These are phyloP conservation scores for Actinia tenebrosa DNA, from an alignment of 64 coral and sea anemone genomes.

Conservation along the genomic window DNA sequence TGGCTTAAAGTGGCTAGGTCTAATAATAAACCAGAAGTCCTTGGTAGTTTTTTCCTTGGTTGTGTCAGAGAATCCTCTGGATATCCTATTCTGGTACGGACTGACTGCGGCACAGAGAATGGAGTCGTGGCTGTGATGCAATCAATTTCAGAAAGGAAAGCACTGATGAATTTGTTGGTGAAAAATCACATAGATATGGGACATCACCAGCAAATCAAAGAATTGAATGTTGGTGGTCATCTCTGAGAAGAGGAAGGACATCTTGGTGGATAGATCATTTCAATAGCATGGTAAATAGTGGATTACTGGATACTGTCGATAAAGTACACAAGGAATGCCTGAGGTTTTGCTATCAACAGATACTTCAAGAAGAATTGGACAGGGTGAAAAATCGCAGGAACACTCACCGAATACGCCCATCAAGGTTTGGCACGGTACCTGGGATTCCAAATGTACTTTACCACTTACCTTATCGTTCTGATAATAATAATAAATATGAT, in stretches of 20 bases:
- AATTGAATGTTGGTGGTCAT: conserved; percentile 76
- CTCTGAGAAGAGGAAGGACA: conserved; percentile 57
- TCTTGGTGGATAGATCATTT: conserved; percentile 57
- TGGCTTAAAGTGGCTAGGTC: conserved; percentile 76
- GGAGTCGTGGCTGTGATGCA: conserved; percentile 73
- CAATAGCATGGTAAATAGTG: conserved; percentile 37
- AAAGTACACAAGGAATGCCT: conserved; percentile 33
- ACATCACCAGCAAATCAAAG: conserved; percentile 66
- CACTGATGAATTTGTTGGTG: conserved; percentile 5
- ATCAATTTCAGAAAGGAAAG: not conserved
- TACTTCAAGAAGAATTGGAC: conserved; percentile 12
- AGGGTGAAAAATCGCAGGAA: conserved; percentile 22
- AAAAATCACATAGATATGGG: conserved; percentile 75
- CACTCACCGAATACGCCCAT: conserved; percentile 5
- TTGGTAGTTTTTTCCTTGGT: conserved; percentile 64
- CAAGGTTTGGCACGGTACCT: conserved; percentile 10
- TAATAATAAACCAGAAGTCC: conserved; percentile 68
- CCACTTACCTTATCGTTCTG: conserved; percentile 24
- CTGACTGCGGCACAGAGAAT: conserved; percentile 69
- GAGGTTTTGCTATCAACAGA: conserved; percentile 30
- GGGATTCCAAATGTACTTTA: conserved; percentile 24
- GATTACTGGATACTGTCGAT: conserved; percentile 37
- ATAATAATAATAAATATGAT: conserved; percentile 24
- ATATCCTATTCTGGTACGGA: conserved; percentile 5
- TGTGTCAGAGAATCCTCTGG: conserved; percentile 13